A percentile compares a stretch with the other conserved stretches of the same genome.
Conservation (phyloP, 92 coral and sea anemone species). For the Galaxea fascicularis region DNA sequence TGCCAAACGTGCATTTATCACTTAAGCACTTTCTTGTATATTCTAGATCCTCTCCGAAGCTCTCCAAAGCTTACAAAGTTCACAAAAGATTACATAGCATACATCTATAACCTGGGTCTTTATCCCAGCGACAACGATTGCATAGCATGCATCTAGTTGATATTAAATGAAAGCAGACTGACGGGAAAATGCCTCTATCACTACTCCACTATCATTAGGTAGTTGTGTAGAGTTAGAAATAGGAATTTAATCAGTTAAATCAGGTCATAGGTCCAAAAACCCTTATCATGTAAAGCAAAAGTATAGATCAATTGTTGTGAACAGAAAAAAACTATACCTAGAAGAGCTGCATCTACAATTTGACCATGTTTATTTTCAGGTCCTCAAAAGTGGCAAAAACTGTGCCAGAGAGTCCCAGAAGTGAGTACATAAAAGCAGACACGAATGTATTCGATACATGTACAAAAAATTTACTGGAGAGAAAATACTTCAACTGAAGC, state of each 20-base stretch:
- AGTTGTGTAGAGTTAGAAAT: conserved; percentile 17
- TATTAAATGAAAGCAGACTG: conserved; percentile 26
- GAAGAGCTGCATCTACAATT: conserved; percentile 19
- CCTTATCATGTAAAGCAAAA: conserved; percentile 11
- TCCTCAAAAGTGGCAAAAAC: conserved; percentile 20
- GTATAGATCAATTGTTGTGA: conserved; percentile 20
- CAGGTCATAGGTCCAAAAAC: conserved; percentile 27
- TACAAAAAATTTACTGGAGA: conserved; percentile 1
- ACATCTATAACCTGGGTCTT: too few relatives aligned
- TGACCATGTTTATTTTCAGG: conserved; percentile 28
- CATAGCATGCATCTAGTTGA: too few relatives aligned
- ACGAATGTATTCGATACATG: conserved; percentile 6
- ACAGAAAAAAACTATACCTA: conserved; percentile 21
- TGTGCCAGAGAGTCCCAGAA: conserved; percentile 14
- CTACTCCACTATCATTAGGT: conserved; percentile 1
- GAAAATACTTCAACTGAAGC: conserved; percentile 13
- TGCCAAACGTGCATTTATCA: not conserved
- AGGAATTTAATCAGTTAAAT: conserved; percentile 17
- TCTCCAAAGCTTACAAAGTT: conserved; percentile 16
- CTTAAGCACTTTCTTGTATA: conserved; percentile 15
- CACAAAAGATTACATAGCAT: conserved; percentile 20
- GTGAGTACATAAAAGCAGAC: conserved; percentile 21
- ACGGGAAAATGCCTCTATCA: conserved; percentile 15
- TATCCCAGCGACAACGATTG: too few relatives aligned
- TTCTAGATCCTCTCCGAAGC: conserved; percentile 21